A percentile compares a stretch with the other conserved stretches of the same genome.
These are phyloP conservation scores for Clistopyga incitator DNA, from an alignment of 2,888 invertebrate species.

Conservation along the genomic window DNA sequence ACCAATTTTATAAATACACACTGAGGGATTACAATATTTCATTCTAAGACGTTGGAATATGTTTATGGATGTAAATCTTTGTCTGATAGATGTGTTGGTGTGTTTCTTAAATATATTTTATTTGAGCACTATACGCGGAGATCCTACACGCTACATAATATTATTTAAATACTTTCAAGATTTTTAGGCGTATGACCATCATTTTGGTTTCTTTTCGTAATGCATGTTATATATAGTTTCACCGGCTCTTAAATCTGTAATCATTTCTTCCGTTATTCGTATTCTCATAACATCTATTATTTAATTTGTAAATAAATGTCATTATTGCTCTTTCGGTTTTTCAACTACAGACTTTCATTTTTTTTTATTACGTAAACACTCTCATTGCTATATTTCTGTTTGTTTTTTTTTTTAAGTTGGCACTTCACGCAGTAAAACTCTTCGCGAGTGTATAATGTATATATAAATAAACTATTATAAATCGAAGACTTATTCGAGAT, in stretches of 20 bases:
- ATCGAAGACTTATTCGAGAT: constrained; percentile 77
- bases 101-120: constrained; percentile 73
- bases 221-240: constrained; percentile 12
- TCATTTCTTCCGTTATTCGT: constrained; percentile 48
- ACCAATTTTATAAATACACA: constrained; percentile 13
- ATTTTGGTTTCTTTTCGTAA: constrained; percentile 2
- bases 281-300: constrained; percentile 41
- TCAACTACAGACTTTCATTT: constrained; percentile 29
- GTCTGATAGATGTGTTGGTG: not conserved
- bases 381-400: constrained; percentile 23
- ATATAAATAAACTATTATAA: constrained; percentile 75
- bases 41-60: not conserved
- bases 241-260: constrained; percentile 21
- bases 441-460: constrained; percentile 64
- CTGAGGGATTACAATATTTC: constrained; percentile 18
- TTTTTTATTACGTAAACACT: constrained; percentile 30
- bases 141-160: constrained; percentile 74
- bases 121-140: constrained; percentile 77
- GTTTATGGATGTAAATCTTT: not conserved
- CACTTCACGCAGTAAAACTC: constrained; percentile 67
- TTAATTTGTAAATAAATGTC: constrained; percentile 49
- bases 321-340: constrained; percentile 48
- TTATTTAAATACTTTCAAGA: constrained; percentile 50
- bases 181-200: constrained; percentile 2
- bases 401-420: constrained; percentile 59